Percentiles rank a stretch among this genome's conserved stretches.
These are phyloP conservation scores for Eumaeus atala DNA, from an alignment of 1,140 invertebrate species.

Conservation along the genomic window DNA sequence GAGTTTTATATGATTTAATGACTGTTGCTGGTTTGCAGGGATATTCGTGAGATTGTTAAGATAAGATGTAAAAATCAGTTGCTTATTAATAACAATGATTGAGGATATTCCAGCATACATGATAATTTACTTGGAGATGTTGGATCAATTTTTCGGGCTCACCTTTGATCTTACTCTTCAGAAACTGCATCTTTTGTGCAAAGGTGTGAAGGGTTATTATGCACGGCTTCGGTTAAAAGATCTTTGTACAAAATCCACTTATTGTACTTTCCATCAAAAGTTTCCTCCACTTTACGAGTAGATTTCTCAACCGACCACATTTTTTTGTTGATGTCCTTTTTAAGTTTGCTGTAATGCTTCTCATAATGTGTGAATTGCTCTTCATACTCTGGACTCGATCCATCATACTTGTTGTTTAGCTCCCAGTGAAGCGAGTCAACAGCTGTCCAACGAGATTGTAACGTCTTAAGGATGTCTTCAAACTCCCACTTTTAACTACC, in stretches of 20 bases:
- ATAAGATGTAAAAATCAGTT: conserved; percentile 18
- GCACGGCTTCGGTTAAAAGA: conserved; percentile 18
- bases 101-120: conserved; percentile 18
- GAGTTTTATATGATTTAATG: conserved; percentile 16
- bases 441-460: conserved; percentile 15
- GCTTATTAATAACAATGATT: conserved; percentile 17
- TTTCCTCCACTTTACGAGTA: conserved; percentile 19
- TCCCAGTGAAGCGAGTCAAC: neutral
- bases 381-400: conserved; percentile 16
- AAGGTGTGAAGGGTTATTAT: conserved; percentile 15
- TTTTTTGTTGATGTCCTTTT: conserved; percentile 17
- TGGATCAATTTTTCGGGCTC: conserved; percentile 17
- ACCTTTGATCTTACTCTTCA: conserved; percentile 20
- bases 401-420: too few relatives aligned
- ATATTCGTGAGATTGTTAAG: conserved; percentile 15
- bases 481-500: conserved; percentile 20
- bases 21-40: conserved; percentile 14
- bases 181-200: conserved; percentile 26
- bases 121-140: conserved; percentile 14
- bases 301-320: conserved; percentile 13
- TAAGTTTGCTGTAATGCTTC: conserved; percentile 7
- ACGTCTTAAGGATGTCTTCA: conserved; percentile 3
- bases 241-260: conserved; percentile 20
- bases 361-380: conserved; percentile 12
- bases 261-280: conserved; percentile 24